Evolutionary conservation across 2,888 invertebrate genomes (phyloP).

Genomic region (Theretra japonica): DNA sequence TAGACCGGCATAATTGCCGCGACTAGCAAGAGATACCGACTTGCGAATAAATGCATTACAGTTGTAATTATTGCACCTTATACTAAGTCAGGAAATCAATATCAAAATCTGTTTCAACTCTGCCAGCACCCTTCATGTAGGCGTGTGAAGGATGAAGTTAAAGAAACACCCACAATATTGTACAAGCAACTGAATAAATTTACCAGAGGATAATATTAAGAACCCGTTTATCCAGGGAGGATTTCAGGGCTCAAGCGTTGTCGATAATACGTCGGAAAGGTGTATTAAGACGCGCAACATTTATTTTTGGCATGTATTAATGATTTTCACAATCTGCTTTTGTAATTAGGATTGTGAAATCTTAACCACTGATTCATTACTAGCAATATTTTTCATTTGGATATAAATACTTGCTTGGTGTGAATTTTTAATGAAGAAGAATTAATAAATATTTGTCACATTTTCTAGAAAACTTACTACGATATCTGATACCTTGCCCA

Average conservation of each 20-base stretch:
- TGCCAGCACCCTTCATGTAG: too few species aligned
- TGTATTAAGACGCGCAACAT: conserved; percentile 18
- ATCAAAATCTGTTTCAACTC: too few species aligned
- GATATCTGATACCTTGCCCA: too few species aligned
- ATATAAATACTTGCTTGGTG: background rate
- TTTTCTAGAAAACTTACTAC: too few species aligned
- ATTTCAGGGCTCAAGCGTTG: conserved; percentile 11
- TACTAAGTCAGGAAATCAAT: too few species aligned
- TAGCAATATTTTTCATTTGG: background rate
- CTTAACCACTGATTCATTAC: background rate
- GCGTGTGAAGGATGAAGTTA: background rate
- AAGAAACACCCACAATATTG: background rate
- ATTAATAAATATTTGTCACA: too few species aligned
- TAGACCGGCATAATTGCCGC: too few species aligned
- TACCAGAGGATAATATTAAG: conserved; percentile 31
- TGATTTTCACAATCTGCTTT: conserved; percentile 36
- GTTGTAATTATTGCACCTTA: too few species aligned
- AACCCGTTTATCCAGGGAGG: conserved; percentile 43
- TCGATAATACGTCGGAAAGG: conserved; percentile 18
- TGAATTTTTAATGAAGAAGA: too few species aligned
- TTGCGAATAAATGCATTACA: too few species aligned
- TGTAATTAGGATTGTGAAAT: background rate
- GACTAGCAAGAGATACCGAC: too few species aligned
- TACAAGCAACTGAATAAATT: conserved; percentile 25
- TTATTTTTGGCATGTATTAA: conserved; percentile 24